Base-by-base conservation (phyloP, 2,113 vertebrate genomes). In the Pandion haliaetus region DNA sequence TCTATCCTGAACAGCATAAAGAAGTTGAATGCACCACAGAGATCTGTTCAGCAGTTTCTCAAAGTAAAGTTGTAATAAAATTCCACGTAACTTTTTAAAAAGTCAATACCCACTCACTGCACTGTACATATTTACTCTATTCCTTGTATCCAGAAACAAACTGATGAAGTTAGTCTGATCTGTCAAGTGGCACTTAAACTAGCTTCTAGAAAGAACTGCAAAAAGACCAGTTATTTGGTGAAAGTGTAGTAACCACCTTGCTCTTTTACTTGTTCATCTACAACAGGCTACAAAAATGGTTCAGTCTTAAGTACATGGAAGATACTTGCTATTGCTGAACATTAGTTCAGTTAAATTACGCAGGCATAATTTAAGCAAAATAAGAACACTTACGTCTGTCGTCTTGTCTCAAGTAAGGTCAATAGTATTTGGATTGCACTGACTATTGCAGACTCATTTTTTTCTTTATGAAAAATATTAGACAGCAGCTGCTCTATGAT, bases 351-450 rank as follows among this genome's bases (percentile, higher is more conserved):
- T 29, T 73, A 71, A 59, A 21, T 65, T 29, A 47, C 14, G 14
- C 38, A 63, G 23, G 49, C 50, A 70, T 19, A 80, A 58, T 52
- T n/a, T 28, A 66, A 81, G 45, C 2, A 14, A 72, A 92, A 26
- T 58, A 86, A 58, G 2, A 65, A 31, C 23, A 92, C 99, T 97
- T 98, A 99, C 99, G 99, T 99, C 94, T 99, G 99, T 90, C 99
- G 98, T 71, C 99, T 98, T 6, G 99, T 99, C 98, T 99, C 99
- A 88, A 99, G 99, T 90, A 99, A 97, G 19, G 99, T 99, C 94
- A 99, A 97, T 4, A 99, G 97, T 89, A 99, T 99, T 98, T 99
- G 99, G 96, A 99, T 99, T 59, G 99, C 99, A 96, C 99, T 99
- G 98, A 99, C 99, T 66, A 99, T 99, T 29, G 99, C 99, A 17